phyloP scores from a whole-genome alignment of 2,888 invertebrate genomes.

The Dicycla oo region DNA sequence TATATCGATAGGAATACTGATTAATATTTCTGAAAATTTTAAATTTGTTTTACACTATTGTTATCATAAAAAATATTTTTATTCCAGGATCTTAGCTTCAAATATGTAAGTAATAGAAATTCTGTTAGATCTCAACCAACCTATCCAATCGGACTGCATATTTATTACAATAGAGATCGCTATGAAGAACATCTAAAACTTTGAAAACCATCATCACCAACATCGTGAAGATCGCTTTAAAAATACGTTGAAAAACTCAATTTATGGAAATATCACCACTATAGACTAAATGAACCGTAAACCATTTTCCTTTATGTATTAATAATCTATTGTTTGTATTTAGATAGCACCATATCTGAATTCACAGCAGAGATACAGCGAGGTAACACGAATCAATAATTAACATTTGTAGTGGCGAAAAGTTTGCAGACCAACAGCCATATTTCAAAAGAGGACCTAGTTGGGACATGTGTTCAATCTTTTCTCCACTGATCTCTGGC shows the following conservation, averaged over 20 bases:
- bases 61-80: slow-evolving; percentile 3
- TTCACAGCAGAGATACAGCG: slow-evolving; percentile 11
- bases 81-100: slow-evolving; percentile 73
- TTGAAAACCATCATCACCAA: neutral
- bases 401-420: neutral
- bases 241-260: neutral
- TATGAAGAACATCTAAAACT: neutral
- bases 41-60: neutral
- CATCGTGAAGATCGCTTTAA: neutral
- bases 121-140: neutral
- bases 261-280: neutral
- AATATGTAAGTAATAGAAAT: slow-evolving; percentile 71
- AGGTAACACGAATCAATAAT: slow-evolving; percentile 40
- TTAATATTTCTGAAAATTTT: neutral
- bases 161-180: neutral
- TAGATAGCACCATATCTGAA: slow-evolving; percentile 45
- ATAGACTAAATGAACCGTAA: neutral
- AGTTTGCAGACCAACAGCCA: slow-evolving; percentile 26
- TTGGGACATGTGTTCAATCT: neutral
- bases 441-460: neutral
- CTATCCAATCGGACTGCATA: neutral
- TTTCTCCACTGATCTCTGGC: neutral
- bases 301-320: neutral
- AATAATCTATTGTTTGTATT: slow-evolving; percentile 15
- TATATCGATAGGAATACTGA: neutral